A percentile compares a stretch with the other conserved stretches of the same genome.
phyloP scores from a whole-genome alignment of 2,797 vertebrate species.

The Anisognathus igniventris region DNA sequence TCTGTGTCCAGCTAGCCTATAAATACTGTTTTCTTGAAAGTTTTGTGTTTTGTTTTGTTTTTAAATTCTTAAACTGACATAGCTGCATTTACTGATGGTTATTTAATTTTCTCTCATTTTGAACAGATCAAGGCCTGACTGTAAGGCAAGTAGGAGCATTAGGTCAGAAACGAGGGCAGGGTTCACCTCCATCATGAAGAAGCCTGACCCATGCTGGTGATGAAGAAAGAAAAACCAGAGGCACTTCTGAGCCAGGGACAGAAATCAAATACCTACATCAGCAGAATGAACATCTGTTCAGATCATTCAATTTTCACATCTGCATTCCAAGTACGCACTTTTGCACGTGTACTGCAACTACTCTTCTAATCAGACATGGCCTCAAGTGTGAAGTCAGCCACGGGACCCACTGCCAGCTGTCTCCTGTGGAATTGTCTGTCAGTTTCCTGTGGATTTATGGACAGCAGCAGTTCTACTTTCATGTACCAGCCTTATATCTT shows the following conservation, averaged over 20 bases:
- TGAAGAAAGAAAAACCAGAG: neutral
- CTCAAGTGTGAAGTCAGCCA: neutral
- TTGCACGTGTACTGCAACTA: rapidly evolving
- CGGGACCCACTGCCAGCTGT: rapidly evolving
- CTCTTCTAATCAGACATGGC: neutral
- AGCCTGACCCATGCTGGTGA: neutral
- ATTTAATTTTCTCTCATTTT: neutral
- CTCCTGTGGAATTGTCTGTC: neutral
- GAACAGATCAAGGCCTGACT: neutral
- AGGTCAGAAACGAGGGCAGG: neutral
- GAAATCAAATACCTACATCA: neutral
- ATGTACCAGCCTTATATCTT: neutral
- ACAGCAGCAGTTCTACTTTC: neutral
- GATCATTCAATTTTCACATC: neutral
- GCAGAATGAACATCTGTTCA: neutral
- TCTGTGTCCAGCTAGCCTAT: neutral
- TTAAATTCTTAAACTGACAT: neutral
- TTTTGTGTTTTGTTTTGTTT: neutral
- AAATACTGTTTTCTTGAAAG: neutral
- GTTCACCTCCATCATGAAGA: neutral
- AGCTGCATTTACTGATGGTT: neutral
- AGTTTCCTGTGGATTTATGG: rapidly evolving
- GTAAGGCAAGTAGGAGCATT: neutral
- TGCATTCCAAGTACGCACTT: neutral
- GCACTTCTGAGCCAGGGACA: neutral